phyloP scores from a whole-genome alignment of 37 sponge, comb jelly and placozoan genomes.

The Eunapius fragilis region DNA sequence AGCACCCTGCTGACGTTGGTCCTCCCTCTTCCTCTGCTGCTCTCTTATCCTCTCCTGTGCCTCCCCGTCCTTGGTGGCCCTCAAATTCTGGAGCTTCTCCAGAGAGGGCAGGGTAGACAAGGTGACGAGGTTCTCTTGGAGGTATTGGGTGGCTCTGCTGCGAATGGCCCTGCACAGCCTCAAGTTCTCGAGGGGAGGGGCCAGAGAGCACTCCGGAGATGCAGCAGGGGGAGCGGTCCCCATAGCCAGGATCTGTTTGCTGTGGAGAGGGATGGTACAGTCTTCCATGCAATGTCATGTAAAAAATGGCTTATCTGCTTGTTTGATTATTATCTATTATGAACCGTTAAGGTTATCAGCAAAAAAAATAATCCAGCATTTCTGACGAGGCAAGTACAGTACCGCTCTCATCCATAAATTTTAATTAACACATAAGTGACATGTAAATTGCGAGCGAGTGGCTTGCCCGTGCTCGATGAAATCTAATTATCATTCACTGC shows the following conservation, averaged over 20 bases:
- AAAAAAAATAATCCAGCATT: too few species aligned
- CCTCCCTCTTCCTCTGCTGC: conserved; percentile 44
- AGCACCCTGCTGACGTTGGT: conserved; percentile 30
- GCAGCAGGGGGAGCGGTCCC: neutral
- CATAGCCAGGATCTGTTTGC: conserved; percentile 58
- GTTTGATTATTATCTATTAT: too few species aligned
- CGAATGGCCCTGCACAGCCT: conserved; percentile 59
- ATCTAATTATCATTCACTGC: too few species aligned
- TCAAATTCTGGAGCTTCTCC: conserved; percentile 49
- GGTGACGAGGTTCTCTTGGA: conserved; percentile 81
- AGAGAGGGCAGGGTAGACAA: conserved; percentile 66
- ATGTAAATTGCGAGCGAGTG: too few species aligned
- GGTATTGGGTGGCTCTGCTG: conserved; percentile 53
- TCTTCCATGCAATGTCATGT: too few species aligned
- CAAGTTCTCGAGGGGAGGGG: conserved; percentile 15
- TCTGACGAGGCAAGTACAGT: too few species aligned
- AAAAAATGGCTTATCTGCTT: too few species aligned
- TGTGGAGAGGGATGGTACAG: neutral
- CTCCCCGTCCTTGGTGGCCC: conserved; percentile 52
- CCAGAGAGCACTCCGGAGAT: neutral
- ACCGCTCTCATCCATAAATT: too few species aligned
- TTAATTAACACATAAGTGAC: too few species aligned
- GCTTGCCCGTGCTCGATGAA: too few species aligned
- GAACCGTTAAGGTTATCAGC: too few species aligned
- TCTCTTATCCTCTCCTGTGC: conserved; percentile 48